Evolutionary conservation across 2,113 vertebrate genomes (phyloP), one percentile per base, ranked within the genome.

Genomic region (Neodontobutis hainanensis): DNA sequence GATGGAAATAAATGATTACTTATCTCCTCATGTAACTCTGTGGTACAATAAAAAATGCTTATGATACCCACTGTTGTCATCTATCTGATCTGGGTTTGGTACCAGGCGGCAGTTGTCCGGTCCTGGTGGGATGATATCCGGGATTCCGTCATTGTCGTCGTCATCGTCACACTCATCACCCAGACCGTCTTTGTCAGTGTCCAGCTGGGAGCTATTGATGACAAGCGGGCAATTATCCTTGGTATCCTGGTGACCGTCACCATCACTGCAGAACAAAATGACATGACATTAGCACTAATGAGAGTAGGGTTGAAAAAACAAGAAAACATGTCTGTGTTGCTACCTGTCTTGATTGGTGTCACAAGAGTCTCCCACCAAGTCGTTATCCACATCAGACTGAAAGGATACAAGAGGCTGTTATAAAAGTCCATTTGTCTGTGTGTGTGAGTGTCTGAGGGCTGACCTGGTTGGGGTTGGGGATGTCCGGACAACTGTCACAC

Each of bases 321-420:
- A 12, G 8, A 8, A 3, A 47, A 42, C 32, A 36, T 0, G 9
- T 46, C 4, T 15, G 15, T 35, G 5, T 14, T 19, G 5, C 63
- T 93, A 98, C 97, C 97, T 99, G 93, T 99, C 97, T 89, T 98
- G 95, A 87, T 99, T 99, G 77, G 97, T 99, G 82, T 99, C 97
- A 8, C 97, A 99, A 46, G 97, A 98, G 86, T 99, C 97, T 84
- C 97, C 97, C 55, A 99, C 93, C 64, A 99, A 92, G 75, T 99
- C 97, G 35, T 98, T 96, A 75, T 99, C 97, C 56, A 97, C 47
- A 61, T 99, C 97, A 0, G 96, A 98, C 97, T 99, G 87, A 51
- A 92, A 90, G 86, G 70, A 78, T 19, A 89, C 81, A 80, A 81
- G 14, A 73, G 15, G 60, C 14, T 42, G 59, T 4, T 15, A 12